phyloP scores from a whole-genome alignment of 2,113 vertebrate genomes.

The Pygoscelis adeliae region DNA sequence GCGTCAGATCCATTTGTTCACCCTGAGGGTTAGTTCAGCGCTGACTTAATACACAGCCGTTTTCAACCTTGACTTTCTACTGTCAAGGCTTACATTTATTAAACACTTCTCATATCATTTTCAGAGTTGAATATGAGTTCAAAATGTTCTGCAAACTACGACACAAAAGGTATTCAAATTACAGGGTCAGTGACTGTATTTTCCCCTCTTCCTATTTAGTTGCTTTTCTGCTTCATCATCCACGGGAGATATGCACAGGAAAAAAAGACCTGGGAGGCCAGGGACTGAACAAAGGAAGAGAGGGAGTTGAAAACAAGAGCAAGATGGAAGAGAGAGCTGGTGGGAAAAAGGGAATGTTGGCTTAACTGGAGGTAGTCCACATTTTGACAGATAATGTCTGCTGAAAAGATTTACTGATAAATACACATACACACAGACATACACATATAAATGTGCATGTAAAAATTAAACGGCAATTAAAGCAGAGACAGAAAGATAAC shows the following conservation, averaged over 20 bases:
- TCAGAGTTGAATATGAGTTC: constrained; percentile 49
- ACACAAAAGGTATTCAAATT: constrained; percentile 6
- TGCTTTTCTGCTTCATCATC: background rate
- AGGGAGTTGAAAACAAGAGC: background rate
- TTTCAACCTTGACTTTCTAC: constrained; percentile 20
- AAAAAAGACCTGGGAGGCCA: background rate
- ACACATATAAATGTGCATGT: background rate
- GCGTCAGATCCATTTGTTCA: background rate
- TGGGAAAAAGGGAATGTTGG: background rate
- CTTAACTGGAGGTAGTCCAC: background rate
- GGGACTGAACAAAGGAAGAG: background rate
- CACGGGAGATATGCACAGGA: background rate
- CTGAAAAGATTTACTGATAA: background rate
- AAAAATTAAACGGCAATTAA: constrained; percentile 40
- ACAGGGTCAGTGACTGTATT: constrained; percentile 10
- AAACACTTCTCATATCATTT: background rate
- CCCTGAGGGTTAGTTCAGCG: constrained; percentile 2
- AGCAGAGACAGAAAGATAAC: background rate
- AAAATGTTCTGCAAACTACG: constrained; percentile 14
- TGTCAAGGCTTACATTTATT: constrained; percentile 40
- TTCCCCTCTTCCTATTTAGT: background rate
- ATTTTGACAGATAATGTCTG: constrained; percentile 25
- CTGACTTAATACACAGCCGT: background rate
- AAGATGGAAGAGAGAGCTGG: background rate
- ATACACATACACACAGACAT: background rate